These are phyloP conservation scores for Misgurnus mizolepis DNA, from an alignment of 2,113 vertebrate species.

Conservation along the genomic window DNA sequence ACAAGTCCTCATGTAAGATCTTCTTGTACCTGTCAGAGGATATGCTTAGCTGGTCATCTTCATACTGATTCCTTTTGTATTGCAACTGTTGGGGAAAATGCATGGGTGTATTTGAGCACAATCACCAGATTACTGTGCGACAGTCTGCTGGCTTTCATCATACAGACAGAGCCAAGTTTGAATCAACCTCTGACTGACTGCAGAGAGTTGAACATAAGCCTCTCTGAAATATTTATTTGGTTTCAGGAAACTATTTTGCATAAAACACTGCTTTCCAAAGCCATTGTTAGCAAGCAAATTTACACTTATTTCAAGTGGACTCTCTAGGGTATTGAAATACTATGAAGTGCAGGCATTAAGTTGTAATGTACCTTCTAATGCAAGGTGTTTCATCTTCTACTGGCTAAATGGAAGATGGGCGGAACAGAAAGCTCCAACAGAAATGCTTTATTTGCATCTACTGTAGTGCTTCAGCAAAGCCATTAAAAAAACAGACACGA, in stretches of 20 bases:
- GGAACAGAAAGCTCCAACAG: conserved; percentile 8
- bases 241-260: conserved; percentile 34
- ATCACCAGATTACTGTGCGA: conserved; percentile 66
- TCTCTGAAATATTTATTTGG: conserved; percentile 22
- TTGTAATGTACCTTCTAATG: conserved; percentile 38
- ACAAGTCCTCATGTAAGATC: background rate
- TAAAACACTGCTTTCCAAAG: conserved; percentile 21
- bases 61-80: background rate
- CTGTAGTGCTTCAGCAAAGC: background rate
- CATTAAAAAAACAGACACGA: background rate
- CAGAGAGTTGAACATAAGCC: conserved; percentile 52
- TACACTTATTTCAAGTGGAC: conserved; percentile 66
- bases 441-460: conserved; percentile 20
- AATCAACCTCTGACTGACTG: conserved; percentile 53
- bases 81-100: background rate
- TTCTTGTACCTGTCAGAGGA: background rate
- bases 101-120: conserved; percentile 66
- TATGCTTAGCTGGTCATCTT: background rate
- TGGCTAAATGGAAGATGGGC: background rate
- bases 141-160: conserved; percentile 40
- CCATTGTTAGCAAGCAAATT: conserved; percentile 60
- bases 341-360: conserved; percentile 53
- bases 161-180: conserved; percentile 12
- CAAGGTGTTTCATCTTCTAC: conserved; percentile 36
- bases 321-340: conserved; percentile 59